Evolutionary conservation across 2,797 vertebrate genomes (phyloP), one percentile per base, ranked within the genome.

Genomic region (Hydrolagus colliei): DNA sequence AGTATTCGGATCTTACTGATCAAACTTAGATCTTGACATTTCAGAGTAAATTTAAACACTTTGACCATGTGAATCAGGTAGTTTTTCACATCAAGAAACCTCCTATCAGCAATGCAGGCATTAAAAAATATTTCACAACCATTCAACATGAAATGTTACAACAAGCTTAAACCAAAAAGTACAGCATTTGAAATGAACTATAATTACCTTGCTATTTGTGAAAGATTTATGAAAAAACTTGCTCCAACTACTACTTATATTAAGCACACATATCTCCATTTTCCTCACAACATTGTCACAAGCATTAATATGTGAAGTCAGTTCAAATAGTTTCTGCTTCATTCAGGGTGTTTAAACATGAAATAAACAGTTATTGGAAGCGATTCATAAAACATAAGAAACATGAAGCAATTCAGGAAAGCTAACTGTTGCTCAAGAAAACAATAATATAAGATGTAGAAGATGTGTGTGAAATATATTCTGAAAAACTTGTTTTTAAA

Each of bases 341-440:
- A 80, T 18, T 65, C 2, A 32, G 22, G n/a, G 65, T 80, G 13
- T 63, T 65, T 27, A 65, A 80, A 67, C 65, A 11, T 67, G 63
- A 80, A 32, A 80, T 67, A 32, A 80, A 65, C 63, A 32, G 6
- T 32, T 22, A 79, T 67, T 80, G 62, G 78, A 67, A 80, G 35
- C 5, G 35, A 77, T 14, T 8, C 32, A 27, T 13, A 78, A 65
- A 32, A 22, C 9, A n/a, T 80, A 80, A 27, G 27, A 35, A 9
- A 67, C 5, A 8, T 16, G 22, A 63, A 80, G 65, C 65, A 63
- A 63, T 22, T 16, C 18, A 27, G 8, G 6, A 52, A 80, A 80
- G 1, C n/a, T 62, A 22, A 79, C 63, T 80, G 68, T 84, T 84
- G 65, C 63, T 68, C 68, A 27, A 11, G 41, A 61, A 59, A 77